phyloP scores from a whole-genome alignment of 2,888 invertebrate genomes.

The Caenorhabditis sp. region DNA sequence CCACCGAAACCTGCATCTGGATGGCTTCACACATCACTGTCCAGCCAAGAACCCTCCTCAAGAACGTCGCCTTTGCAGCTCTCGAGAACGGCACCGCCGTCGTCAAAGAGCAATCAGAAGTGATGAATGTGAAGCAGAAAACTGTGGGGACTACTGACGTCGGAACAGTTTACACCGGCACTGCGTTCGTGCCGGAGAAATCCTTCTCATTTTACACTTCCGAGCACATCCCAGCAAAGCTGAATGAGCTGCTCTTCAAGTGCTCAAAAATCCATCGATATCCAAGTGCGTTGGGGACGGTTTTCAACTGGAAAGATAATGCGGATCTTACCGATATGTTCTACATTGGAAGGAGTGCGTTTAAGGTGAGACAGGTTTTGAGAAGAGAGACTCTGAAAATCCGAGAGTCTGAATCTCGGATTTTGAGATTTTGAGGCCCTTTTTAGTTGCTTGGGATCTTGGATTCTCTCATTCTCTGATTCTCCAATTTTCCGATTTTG shows the following conservation, averaged over 20 bases:
- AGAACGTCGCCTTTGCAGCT: background rate
- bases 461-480: background rate
- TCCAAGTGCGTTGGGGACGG: conserved; percentile 6
- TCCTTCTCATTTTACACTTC: background rate
- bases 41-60: background rate
- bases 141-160: background rate
- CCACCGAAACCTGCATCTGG: background rate
- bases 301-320: background rate
- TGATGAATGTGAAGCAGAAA: conserved; percentile 7
- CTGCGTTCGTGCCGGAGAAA: conserved; percentile 18
- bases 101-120: conserved; percentile 8
- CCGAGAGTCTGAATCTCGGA: too few relatives aligned
- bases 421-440: background rate
- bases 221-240: background rate
- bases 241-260: background rate
- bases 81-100: conserved; percentile 5
- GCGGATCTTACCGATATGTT: background rate
- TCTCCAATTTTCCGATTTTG: background rate
- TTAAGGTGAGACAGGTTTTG: background rate
- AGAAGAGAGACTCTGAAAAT: too few relatives aligned
- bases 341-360: conserved; percentile 7
- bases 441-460: background rate
- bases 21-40: conserved; percentile 3
- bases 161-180: background rate
- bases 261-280: conserved; percentile 1